A percentile compares a stretch with the other conserved stretches of the same genome.
Conservation (phyloP, 2,888 invertebrate species). For the Elmis aenea region DNA sequence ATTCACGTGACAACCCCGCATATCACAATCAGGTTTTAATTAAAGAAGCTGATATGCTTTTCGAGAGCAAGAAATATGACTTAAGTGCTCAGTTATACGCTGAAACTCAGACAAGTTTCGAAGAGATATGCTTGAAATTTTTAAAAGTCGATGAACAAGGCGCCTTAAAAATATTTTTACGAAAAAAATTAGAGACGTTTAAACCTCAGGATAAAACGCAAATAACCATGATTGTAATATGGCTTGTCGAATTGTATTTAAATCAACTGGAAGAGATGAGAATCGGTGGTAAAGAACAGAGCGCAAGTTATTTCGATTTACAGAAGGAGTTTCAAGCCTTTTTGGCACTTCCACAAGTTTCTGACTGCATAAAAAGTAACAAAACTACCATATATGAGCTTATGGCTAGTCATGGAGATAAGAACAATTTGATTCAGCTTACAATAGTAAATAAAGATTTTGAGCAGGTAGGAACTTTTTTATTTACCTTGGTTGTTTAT, state of each 20-base stretch:
- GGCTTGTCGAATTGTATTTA: constrained; percentile 90
- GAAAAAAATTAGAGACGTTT: constrained; percentile 71
- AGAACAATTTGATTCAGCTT: constrained; percentile 81
- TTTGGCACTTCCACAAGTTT: constrained; percentile 64
- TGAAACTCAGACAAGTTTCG: constrained; percentile 87
- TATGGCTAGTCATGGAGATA: constrained; percentile 92
- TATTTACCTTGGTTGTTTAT: neutral
- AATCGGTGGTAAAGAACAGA: constrained; percentile 43
- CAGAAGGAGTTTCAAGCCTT: constrained; percentile 78
- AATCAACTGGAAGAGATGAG: constrained; percentile 78
- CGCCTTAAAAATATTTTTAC: constrained; percentile 84
- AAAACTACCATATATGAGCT: constrained; percentile 82
- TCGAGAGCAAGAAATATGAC: constrained; percentile 70
- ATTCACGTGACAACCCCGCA: constrained; percentile 75
- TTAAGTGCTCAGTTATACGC: constrained; percentile 86
- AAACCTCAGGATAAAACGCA: constrained; percentile 76
- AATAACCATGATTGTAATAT: constrained; percentile 87
- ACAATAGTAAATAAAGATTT: constrained; percentile 88
- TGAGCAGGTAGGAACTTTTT: constrained; percentile 63
- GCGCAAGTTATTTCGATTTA: constrained; percentile 52
- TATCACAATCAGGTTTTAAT: constrained; percentile 79
- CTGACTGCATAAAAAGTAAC: constrained; percentile 75
- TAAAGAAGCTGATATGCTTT: constrained; percentile 83
- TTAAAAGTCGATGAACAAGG: constrained; percentile 74
- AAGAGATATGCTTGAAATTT: constrained; percentile 90